phyloP scores from a whole-genome alignment of 2,113 vertebrate species.

The Eclectus roratus region DNA sequence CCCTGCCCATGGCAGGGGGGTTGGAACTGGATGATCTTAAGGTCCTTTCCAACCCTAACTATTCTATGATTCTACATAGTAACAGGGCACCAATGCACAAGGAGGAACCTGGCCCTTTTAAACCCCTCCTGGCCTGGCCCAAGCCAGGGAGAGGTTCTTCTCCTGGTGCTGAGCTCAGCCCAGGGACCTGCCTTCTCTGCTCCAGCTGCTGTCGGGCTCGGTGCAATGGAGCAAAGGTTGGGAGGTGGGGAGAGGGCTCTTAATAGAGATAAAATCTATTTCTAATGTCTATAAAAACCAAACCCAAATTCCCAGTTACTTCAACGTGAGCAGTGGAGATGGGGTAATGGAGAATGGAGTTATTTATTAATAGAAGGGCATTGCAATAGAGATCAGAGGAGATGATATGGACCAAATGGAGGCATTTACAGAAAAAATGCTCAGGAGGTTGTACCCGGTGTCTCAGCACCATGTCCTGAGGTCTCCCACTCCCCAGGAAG shows the following conservation, averaged over 20 bases:
- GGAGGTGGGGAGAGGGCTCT: constrained; percentile 13
- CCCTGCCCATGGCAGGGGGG: too few species aligned
- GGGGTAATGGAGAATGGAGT: constrained; percentile 60
- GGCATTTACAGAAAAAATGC: constrained; percentile 52
- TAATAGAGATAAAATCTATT: constrained; percentile 72
- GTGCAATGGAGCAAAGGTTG: constrained; percentile 48
- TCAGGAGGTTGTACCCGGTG: constrained; percentile 22
- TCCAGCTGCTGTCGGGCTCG: background rate
- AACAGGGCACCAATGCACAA: background rate
- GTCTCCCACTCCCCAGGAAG: background rate
- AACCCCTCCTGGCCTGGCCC: background rate
- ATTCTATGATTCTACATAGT: background rate
- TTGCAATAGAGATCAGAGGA: constrained; percentile 62
- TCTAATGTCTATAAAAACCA: constrained; percentile 71
- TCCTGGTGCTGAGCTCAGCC: background rate
- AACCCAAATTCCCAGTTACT: constrained; percentile 67
- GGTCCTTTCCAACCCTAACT: too few species aligned
- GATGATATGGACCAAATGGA: constrained; percentile 59
- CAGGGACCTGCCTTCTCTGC: background rate
- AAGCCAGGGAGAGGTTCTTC: background rate
- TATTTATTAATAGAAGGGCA: constrained; percentile 76
- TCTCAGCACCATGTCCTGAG: background rate
- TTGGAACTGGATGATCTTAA: too few species aligned
- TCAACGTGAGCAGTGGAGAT: constrained; percentile 41
- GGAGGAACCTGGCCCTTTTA: background rate